Evolutionary conservation across 1,140 invertebrate species (phyloP).

Genomic region (Drosophila parabipectinata): DNA sequence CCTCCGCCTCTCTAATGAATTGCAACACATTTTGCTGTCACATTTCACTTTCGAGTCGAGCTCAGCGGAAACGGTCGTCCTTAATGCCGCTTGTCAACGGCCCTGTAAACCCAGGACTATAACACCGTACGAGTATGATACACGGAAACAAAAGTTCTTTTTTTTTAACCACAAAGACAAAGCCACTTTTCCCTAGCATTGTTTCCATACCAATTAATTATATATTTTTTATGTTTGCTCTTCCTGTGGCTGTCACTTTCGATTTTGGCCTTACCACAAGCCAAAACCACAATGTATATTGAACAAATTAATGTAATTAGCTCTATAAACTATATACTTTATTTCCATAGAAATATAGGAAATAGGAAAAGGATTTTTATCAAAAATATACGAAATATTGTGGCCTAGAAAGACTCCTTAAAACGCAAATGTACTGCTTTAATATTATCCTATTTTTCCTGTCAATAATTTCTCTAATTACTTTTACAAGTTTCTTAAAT

Average conservation of each 20-base stretch:
- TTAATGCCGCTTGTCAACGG: slow-evolving; percentile 47
- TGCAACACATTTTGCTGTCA: slow-evolving; percentile 68
- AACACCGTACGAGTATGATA: neutral
- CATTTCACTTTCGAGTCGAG: slow-evolving; percentile 53
- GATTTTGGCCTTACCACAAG: neutral
- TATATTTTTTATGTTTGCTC: neutral
- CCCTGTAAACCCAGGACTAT: slow-evolving; percentile 13
- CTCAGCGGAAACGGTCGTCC: slow-evolving; percentile 51
- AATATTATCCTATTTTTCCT: no score
- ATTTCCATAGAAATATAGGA: neutral
- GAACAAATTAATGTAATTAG: neutral
- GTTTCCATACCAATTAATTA: neutral
- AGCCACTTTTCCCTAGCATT: neutral
- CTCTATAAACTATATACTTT: neutral
- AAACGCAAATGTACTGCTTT: neutral
- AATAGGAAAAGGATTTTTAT: no score
- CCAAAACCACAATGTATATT: neutral
- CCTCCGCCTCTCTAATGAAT: slow-evolving; percentile 68
- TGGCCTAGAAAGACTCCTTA: no score
- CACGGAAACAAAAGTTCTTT: neutral
- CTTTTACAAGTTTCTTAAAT: no score
- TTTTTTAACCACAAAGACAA: neutral
- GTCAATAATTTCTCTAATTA: no score
- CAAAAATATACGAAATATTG: no score
- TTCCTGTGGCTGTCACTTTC: neutral